Conservation (phyloP, 2,888 invertebrate species). For the Halictus quadricinctus region DNA sequence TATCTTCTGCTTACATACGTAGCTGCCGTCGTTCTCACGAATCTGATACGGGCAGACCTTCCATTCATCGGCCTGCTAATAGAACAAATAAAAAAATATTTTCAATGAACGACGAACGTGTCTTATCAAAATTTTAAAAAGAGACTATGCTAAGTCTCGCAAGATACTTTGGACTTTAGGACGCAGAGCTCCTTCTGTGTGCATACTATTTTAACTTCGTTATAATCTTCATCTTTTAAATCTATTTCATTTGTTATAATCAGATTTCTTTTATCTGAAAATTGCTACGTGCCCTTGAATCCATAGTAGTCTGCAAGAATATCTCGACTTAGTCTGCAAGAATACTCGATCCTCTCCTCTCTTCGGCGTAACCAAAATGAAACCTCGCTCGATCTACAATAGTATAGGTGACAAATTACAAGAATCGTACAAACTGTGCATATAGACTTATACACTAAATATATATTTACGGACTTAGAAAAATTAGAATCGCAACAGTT, state of each 20-base stretch:
- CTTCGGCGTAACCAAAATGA: background rate
- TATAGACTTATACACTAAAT: constrained; percentile 44
- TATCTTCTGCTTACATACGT: constrained; percentile 22
- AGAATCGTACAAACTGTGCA: constrained; percentile 43
- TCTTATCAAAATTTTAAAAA: background rate
- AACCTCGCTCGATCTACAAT: constrained; percentile 2
- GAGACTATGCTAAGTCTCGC: background rate
- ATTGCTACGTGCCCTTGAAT: background rate
- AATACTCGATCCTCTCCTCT: background rate
- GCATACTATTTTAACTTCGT: background rate
- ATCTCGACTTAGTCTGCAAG: background rate
- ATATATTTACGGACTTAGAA: constrained; percentile 53
- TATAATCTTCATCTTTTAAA: background rate
- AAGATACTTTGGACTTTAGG: background rate
- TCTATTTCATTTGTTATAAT: background rate
- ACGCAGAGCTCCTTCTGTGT: background rate
- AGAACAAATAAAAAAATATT: constrained; percentile 5
- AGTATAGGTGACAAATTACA: background rate
- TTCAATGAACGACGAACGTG: background rate
- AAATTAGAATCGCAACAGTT: constrained; percentile 35
- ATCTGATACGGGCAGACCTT: background rate
- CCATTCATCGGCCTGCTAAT: constrained; percentile 10
- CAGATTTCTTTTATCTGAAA: background rate
- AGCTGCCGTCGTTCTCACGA: background rate
- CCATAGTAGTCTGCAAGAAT: background rate